Conservation (phyloP, 2,797 vertebrate species). For the Astyanax mexicanus region DNA sequence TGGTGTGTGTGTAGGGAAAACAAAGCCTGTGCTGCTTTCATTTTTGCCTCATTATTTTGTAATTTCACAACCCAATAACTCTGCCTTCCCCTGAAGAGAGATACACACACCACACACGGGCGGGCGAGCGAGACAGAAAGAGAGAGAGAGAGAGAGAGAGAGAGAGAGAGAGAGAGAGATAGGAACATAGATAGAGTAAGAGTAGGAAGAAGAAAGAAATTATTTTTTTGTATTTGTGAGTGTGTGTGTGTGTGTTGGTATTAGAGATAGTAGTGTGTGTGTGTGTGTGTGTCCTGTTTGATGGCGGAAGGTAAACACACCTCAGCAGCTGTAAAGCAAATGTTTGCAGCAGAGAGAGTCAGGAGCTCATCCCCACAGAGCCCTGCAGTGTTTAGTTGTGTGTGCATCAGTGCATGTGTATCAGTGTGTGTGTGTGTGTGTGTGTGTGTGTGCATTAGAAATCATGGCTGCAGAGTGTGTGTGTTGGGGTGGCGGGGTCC, state of each 20-base stretch:
- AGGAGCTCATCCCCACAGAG: too few species aligned
- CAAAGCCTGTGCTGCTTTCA: slow-evolving; percentile 54
- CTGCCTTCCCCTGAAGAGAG: slow-evolving; percentile 54
- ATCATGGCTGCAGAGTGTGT: slow-evolving; percentile 31
- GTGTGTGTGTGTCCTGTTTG: slow-evolving; percentile 21
- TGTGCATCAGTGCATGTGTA: slow-evolving; percentile 21
- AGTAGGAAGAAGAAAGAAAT: too few species aligned
- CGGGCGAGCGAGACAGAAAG: background rate
- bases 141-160: background rate
- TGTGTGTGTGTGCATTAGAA: slow-evolving; percentile 13
- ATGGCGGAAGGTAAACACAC: slow-evolving; percentile 10
- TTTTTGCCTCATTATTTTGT: slow-evolving; percentile 64
- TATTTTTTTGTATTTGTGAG: background rate
- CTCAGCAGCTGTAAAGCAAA: slow-evolving; percentile 24
- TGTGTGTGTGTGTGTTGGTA: slow-evolving; percentile 14
- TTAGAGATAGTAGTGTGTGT: background rate
- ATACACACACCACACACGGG: slow-evolving; percentile 34
- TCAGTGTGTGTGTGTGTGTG: slow-evolving; percentile 35
- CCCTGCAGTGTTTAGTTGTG: background rate
- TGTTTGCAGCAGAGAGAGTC: slow-evolving; percentile 10
- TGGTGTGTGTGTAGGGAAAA: slow-evolving; percentile 42
- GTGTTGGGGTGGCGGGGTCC: slow-evolving; percentile 23
- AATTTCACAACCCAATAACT: slow-evolving; percentile 63
- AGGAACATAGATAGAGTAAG: too few species aligned
- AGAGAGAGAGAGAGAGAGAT: background rate